Evolutionary conservation across 2,888 invertebrate genomes (phyloP), one percentile per base, ranked within the genome.

Genomic region (Eremobia ochroleuca): DNA sequence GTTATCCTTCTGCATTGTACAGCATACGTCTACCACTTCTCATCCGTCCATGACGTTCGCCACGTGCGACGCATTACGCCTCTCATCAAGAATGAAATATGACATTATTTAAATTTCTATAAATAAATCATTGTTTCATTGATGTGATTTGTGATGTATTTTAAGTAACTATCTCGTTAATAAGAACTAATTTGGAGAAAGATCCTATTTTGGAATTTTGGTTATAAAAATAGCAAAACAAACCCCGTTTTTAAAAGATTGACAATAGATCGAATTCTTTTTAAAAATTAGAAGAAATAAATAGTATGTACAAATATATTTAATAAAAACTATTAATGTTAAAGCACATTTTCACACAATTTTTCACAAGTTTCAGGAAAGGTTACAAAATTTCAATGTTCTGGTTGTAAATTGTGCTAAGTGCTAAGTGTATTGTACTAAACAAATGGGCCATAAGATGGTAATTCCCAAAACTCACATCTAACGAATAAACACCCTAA

Each of bases 31-130:
- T 25, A 58, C 15, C 59, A 28, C 66, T 65, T 66, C 46, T 62
- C 65, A 67, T 49, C 49, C 55, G 15, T n/a, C 82, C 77, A 28
- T 76, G 61, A 73, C 66, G 37, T 55, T 34, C 4, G 61, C 70
- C 83, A 82, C 77, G 77, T 84, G 83, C 43, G 69, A 55, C 66
- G 3, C 59, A 78, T 86, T 78, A 84, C 62, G 62, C 72, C 73
- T 75, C 83, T 84, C 74, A 69, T 76, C 71, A 72, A 43, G 68
- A 75, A 79, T 73, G 79, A 83, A 85, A 76, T 85, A 86, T 68
- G 59, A 66, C 34, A 71, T 58, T 69, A 66, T n/a, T 78, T 58
- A 55, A 13, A 18, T 34, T 68, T 70, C 77, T 82, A 78, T 71
- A 82, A 82, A 85, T 87, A 85, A 46, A 71, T 21, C 13, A 28